phyloP scores from a whole-genome alignment of 2,113 vertebrate genomes.

The Pterophyllum scalare region DNA sequence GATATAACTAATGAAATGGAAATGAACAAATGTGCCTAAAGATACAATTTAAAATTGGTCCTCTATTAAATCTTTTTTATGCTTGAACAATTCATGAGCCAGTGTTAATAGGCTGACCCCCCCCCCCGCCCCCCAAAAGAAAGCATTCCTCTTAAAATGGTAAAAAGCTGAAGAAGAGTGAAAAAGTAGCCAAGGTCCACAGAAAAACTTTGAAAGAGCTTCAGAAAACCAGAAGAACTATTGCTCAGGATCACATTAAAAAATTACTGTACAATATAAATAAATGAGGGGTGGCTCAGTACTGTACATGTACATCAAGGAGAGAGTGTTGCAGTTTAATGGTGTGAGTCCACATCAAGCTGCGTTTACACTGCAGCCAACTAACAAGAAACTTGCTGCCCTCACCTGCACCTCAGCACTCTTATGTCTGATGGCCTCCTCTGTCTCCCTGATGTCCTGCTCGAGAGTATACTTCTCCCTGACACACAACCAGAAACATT shows the following conservation, averaged over 20 bases:
- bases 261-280: neutral
- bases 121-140: neutral
- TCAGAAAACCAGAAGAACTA: neutral
- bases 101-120: neutral
- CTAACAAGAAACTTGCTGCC: neutral
- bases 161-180: neutral
- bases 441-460: constrained; percentile 95
- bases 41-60: neutral
- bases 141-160: neutral
- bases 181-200: neutral
- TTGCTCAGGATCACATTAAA: neutral
- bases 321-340: neutral
- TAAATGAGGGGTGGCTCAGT: neutral
- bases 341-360: neutral
- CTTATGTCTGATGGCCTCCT: constrained; percentile 94
- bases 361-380: neutral
- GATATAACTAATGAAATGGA: neutral
- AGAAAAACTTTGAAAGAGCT: neutral
- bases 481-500: constrained; percentile 33
- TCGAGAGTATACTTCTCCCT: constrained; percentile 96
- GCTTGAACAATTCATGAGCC: neutral
- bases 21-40: neutral
- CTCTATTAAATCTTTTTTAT: neutral
- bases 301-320: neutral
- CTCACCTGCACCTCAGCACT: constrained; percentile 93